Percentiles rank a stretch among this genome's conserved stretches.
Conservation (phyloP, 2,888 invertebrate species). For the Lamellibrachia columna region DNA sequence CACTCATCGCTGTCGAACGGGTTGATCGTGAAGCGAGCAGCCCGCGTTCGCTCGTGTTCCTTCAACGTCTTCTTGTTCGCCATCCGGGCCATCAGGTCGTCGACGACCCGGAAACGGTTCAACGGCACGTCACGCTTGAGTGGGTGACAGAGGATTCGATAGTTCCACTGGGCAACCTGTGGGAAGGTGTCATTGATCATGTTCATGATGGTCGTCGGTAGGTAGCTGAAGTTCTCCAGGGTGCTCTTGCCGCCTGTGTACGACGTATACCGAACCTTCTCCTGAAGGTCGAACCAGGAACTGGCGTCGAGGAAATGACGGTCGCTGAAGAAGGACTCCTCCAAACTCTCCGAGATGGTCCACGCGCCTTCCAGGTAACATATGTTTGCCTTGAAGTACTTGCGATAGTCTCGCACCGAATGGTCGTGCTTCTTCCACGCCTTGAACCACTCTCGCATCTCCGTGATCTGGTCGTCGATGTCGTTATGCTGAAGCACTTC, state of each 20-base stretch:
- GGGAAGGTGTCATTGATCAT: slow-evolving; percentile 36
- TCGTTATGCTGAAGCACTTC: too few species aligned
- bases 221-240: too few species aligned
- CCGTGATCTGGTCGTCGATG: too few species aligned
- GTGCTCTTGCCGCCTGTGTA: too few species aligned
- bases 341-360: too few species aligned
- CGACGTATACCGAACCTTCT: too few species aligned
- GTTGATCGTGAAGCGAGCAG: too few species aligned
- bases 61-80: slow-evolving; percentile 35
- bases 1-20: too few species aligned
- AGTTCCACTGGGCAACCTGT: slow-evolving; percentile 37
- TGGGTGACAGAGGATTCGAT: slow-evolving; percentile 21
- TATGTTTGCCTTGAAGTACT: slow-evolving; percentile 55
- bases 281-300: too few species aligned
- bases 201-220: slow-evolving; percentile 36
- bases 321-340: too few species aligned
- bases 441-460: slow-evolving; percentile 44
- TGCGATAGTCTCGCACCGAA: background rate
- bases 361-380: slow-evolving; percentile 48
- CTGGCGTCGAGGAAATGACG: too few species aligned
- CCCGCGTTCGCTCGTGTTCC: background rate
- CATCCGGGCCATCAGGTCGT: slow-evolving; percentile 35
- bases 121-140: slow-evolving; percentile 28
- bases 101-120: slow-evolving; percentile 40
- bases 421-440: slow-evolving; percentile 51